Percentiles rank a stretch among this genome's conserved stretches.
These are phyloP conservation scores for Drosophila guanche DNA, from an alignment of 1,140 invertebrate genomes.

Conservation along the genomic window DNA sequence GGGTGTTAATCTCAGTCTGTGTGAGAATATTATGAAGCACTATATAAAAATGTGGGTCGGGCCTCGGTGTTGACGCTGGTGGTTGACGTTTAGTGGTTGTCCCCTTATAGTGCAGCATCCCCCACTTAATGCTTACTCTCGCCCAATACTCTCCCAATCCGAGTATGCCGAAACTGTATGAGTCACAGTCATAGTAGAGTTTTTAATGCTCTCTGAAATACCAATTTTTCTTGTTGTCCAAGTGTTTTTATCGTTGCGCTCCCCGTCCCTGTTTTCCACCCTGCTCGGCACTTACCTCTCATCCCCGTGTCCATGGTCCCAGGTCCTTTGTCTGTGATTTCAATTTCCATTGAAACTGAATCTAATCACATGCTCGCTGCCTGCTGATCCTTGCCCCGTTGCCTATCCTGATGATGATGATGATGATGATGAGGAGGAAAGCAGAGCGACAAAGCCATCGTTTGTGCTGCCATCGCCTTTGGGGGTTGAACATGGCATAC, in stretches of 20 bases:
- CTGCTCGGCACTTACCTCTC: constrained; percentile 16
- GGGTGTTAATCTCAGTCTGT: constrained; percentile 74
- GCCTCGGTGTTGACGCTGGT: constrained; percentile 66
- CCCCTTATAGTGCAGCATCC: constrained; percentile 60
- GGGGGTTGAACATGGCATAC: constrained; percentile 36
- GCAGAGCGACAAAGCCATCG: constrained; percentile 19
- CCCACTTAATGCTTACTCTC: constrained; percentile 3
- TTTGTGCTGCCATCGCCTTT: constrained; percentile 17
- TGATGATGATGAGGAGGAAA: neutral
- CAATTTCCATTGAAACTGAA: constrained; percentile 82
- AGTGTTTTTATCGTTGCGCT: constrained; percentile 56
- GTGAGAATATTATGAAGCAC: constrained; percentile 72
- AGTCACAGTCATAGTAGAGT: constrained; percentile 13
- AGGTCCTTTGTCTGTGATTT: constrained; percentile 74
- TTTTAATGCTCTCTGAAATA: constrained; percentile 3
- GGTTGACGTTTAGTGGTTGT: constrained; percentile 81
- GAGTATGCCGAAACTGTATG: constrained; percentile 33
- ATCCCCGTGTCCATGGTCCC: neutral
- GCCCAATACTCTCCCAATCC: constrained; percentile 26
- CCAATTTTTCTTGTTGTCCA: constrained; percentile 33
- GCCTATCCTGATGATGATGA: constrained; percentile 28
- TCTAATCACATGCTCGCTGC: constrained; percentile 77
- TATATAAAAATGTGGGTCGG: constrained; percentile 66
- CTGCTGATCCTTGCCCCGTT: constrained; percentile 61
- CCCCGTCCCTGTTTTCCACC: constrained; percentile 48